Evolutionary conservation across 2,797 vertebrate genomes (phyloP), one percentile per base, ranked within the genome.

Genomic region (Numenius phaeopus): DNA sequence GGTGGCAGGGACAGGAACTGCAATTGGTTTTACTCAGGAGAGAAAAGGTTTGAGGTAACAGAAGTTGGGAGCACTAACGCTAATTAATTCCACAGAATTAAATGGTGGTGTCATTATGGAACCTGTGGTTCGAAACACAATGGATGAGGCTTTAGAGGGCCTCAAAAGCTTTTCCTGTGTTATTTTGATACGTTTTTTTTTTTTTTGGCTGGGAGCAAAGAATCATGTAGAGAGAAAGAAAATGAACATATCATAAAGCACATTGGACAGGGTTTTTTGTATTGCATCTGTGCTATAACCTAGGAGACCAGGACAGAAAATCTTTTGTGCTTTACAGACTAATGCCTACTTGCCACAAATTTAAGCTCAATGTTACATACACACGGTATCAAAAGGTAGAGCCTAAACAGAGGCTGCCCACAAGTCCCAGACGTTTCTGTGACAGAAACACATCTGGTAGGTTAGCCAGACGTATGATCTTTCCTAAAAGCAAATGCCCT

Each of bases 1-100:
- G 39, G 46, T 50, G 55, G 23, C 23, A 71, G 42, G 19, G 32
- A 83, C 19, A 75, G 52, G 23, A 90, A 49, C 34, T 72, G 49
- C 44, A 75, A 72, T 69, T 65, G 79, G 32, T 78, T 91, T 78
- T 54, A 64, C 26, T 55, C 61, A 67, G 66, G 40, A 32, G 9
- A 86, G 12, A 54, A 87, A 91, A 88, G 23, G 15, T 67, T 66
- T 77, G 27, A 85, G 64, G 55, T 73, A 80, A 66, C 17, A 77
- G 21, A 91, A 54, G 20, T 7, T 65, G 77, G 23, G 61, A 83
- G 19, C 23, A 87, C 29, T 54, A 76, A 20, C 14, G 15, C 1
- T 64, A 85, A 91, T 91, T 83, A 70, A 70, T 86, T 67, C 44
- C 44, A 30, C n/a, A 42, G 44, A 91, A 85, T 81, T 90, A 93